Evolutionary conservation across 2,888 invertebrate genomes (phyloP), one percentile per base, ranked within the genome.

Genomic region (Cerastoderma edule): DNA sequence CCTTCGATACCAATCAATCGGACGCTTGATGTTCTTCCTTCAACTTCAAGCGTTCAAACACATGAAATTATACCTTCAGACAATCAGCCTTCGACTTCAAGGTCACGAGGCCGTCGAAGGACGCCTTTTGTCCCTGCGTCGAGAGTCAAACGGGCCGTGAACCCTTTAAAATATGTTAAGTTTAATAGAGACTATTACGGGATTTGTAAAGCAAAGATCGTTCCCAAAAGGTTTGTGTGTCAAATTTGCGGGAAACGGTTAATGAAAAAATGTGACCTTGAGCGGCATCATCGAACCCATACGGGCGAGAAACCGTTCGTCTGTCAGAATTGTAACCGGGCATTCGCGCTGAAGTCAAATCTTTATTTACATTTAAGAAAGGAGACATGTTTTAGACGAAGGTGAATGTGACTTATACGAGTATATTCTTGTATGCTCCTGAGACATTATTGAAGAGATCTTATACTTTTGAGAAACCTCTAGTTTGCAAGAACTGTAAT

Each of bases 151-250:
- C 48, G 30, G 35, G 39, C 72, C 76, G 60, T 76, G 5, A 77
- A 77, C 30, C 75, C 75, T 22, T 46, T 57, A 2, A 39, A 67
- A 33, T 67, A 64, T 19, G 75, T 63, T 2, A 69, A 71, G 32
- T 76, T 74, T 39, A 76, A 80, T 44, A 66, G 67, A 33, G 76
- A 80, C 2, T 72, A 74, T 33, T 80, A 80, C 57, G 80, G 80
- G 4, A 48, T 46, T 30, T 66, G 68, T 44, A 76, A 71, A 50
- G 24, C 72, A 22, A 64, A 68, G 44, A 71, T 80, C n/a, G 27
- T 76, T 6, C 44, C 76, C 19, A 80, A 80, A 50, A 57, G 72
- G 22, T 67, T 72, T 39, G 74, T 80, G n/a, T 80, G 80, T 68
- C 56, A 50, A 22, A 44, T 67, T 0, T 72, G 76, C 48, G 79